Evolutionary conservation across 2,113 vertebrate species (phyloP).

Genomic region (Himantopus leucocephalus): DNA sequence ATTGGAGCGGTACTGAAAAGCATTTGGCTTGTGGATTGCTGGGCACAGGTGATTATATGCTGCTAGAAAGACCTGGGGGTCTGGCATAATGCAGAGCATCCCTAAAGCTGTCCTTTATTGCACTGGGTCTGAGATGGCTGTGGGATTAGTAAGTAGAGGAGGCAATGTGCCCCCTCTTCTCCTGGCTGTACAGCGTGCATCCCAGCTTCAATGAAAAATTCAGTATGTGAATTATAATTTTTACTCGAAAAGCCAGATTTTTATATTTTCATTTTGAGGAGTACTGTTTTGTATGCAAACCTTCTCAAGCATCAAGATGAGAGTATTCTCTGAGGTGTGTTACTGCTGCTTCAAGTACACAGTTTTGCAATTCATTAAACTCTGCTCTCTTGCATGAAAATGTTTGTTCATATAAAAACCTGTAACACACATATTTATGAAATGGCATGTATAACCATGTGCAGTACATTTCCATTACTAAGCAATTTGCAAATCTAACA

Average conservation of each 20-base stretch:
- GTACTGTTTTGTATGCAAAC: neutral
- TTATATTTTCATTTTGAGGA: neutral
- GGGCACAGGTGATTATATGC: neutral
- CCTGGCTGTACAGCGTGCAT: fast-evolving
- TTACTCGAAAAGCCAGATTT: neutral
- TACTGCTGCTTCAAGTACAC: neutral
- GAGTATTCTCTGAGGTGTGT: neutral
- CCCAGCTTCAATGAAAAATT: neutral
- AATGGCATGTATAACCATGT: neutral
- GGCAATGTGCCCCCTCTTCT: neutral
- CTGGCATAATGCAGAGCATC: neutral
- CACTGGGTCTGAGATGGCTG: fast-evolving
- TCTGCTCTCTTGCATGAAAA: neutral
- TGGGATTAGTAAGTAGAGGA: neutral
- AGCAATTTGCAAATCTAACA: neutral
- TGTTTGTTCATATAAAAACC: neutral
- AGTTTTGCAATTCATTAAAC: conserved; percentile 20
- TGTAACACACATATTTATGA: neutral
- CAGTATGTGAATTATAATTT: neutral
- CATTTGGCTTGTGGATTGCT: neutral
- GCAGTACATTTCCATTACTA: neutral
- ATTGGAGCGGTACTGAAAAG: neutral
- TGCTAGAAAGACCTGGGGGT: neutral
- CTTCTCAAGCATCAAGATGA: neutral
- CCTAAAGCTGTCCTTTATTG: neutral